Conservation (phyloP, 2,113 vertebrate species). For the Stercorarius parasiticus region DNA sequence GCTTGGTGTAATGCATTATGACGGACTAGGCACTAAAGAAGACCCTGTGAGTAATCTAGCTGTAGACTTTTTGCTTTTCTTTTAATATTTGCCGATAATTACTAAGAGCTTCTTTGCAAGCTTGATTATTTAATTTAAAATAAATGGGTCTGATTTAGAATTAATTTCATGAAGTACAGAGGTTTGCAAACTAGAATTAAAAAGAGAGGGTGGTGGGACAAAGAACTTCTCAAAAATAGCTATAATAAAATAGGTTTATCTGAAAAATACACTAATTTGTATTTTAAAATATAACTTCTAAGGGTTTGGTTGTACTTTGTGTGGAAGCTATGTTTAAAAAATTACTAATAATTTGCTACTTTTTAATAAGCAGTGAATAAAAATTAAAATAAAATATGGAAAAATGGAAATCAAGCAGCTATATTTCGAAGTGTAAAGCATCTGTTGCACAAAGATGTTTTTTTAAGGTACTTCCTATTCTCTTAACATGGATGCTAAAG, state of each 20-base stretch:
- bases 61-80: not conserved
- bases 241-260: not conserved
- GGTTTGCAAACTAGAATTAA: not conserved
- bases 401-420: not conserved
- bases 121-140: not conserved
- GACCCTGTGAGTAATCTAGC: conserved; percentile 73
- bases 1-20: conserved; percentile 83
- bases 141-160: not conserved
- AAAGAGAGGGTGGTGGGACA: not conserved
- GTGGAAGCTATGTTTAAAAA: not conserved
- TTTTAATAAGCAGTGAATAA: not conserved
- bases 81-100: not conserved
- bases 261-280: not conserved
- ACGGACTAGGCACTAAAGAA: conserved; percentile 76
- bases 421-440: not conserved
- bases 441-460: not conserved
- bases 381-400: not conserved
- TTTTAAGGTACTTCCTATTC: not conserved
- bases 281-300: not conserved
- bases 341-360: not conserved
- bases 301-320: not conserved
- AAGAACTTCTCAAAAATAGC: not conserved
- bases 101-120: not conserved
- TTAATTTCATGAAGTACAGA: not conserved
- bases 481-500: not conserved